Evolutionary conservation across 2,113 vertebrate species (phyloP).

Genomic region (Tor tambroides): DNA sequence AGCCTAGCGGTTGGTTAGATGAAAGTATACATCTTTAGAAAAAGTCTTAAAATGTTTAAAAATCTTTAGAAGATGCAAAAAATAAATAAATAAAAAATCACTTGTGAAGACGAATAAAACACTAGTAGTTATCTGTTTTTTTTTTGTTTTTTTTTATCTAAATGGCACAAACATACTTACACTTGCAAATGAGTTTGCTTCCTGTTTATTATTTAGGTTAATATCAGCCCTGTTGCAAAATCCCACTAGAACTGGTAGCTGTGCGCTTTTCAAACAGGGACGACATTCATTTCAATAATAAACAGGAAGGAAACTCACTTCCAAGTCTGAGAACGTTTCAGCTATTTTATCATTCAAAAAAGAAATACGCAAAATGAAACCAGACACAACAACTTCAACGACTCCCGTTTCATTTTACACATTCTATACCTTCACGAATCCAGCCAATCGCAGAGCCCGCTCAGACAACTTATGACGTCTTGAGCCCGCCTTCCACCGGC

Average conservation of each 20-base stretch:
- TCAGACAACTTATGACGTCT: conserved; percentile 44
- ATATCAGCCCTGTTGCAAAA: not conserved
- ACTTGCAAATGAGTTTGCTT: not conserved
- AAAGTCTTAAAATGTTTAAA: not conserved
- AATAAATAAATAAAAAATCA: too few species aligned
- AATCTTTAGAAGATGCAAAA: not conserved
- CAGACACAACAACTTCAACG: not conserved
- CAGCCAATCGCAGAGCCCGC: conserved; percentile 67
- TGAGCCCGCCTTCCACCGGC: conserved; percentile 64
- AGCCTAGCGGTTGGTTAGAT: not conserved
- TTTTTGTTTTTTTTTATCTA: not conserved
- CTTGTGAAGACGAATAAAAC: not conserved
- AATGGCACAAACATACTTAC: not conserved
- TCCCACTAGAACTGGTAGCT: not conserved
- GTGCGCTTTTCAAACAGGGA: too few species aligned
- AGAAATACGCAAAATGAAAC: not conserved
- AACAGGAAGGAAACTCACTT: not conserved
- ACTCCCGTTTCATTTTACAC: not conserved
- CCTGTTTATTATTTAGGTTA: not conserved
- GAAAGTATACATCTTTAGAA: not conserved
- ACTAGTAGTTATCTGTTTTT: not conserved
- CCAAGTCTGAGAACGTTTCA: not conserved
- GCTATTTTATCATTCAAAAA: not conserved
- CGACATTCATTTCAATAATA: not conserved
- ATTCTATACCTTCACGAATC: conserved; percentile 35